Base-by-base conservation (phyloP, 1,140 invertebrate species). In the Platorchestia sp. region DNA sequence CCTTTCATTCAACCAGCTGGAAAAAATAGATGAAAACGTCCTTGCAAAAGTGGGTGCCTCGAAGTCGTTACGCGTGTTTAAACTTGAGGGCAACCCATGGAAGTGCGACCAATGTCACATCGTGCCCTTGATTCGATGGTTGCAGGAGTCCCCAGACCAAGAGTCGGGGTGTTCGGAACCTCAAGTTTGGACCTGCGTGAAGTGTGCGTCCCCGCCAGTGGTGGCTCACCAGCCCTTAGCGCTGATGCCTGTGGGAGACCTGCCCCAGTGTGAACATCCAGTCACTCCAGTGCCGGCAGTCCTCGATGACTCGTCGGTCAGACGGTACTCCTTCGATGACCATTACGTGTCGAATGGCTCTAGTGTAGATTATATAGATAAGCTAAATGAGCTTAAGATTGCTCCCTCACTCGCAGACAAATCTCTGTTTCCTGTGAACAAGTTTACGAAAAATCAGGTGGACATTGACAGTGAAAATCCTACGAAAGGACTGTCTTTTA, bases 51-150 rank as follows among this genome's bases (percentile, higher is more conserved):
- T 96, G 42, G 98, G 98, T 95, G 97, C 97, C 22, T 97, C 97
- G 41, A 95, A 96, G 42, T 95, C 96, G 19, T 97, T 97, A 86
- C 95, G 96, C n/a, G 93, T 90, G 45, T 96, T 98, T 0, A 97
- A 97, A 96, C 96, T 98, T 95, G 97, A 98, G 41, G 97, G 97
- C 45, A 98, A 98, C 97, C 97, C 97, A 14, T 98, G 98, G 98
- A 96, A 96, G 45, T 98, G 98, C 96, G 98, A 98, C 96, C 97
- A 97, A 96, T 98, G 98, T 91, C 96, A 97, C 95, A 97, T 97
- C 86, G 95, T 96, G 16, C 97, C 96, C 36, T 95, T 97, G 86
- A 53, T 97, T 19, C 96, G 96, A 45, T 97, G 97, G 97, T 90
- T 97, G 6, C 96, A 95, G 75, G 95, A 91, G 87, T 95, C 95